Evolutionary conservation across 1,140 invertebrate species (phyloP).

Genomic region (Telenomus remus): DNA sequence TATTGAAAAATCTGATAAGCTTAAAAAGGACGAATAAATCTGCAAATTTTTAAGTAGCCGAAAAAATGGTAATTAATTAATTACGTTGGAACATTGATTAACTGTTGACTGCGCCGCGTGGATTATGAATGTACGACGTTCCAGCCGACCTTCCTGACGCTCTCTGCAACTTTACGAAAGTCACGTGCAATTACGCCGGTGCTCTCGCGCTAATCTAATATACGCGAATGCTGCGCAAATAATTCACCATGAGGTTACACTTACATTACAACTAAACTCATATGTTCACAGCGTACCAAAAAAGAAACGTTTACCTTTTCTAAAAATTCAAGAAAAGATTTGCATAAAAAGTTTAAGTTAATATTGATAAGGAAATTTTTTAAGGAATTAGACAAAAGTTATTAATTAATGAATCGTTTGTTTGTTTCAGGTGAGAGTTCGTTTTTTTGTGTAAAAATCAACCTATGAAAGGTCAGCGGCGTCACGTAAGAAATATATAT

Average conservation of each 20-base stretch:
- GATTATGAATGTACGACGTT: constrained; percentile 29
- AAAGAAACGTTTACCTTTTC: too few relatives aligned
- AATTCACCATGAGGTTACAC: constrained; percentile 30
- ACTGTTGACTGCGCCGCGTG: constrained; percentile 30
- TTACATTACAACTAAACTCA: constrained; percentile 22
- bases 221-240: constrained; percentile 17
- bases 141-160: constrained; percentile 33
- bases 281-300: too few relatives aligned
- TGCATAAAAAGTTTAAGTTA: too few relatives aligned
- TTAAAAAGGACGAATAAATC: too few relatives aligned
- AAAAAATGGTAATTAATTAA: constrained; percentile 25
- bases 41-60: constrained; percentile 1
- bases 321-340: too few relatives aligned
- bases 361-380: too few relatives aligned
- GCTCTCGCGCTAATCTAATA: constrained; percentile 19
- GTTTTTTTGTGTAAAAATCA: too few relatives aligned
- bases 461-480: background rate
- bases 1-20: too few relatives aligned
- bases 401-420: background rate
- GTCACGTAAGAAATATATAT: background rate
- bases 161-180: constrained; percentile 46
- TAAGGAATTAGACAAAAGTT: too few relatives aligned
- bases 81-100: constrained; percentile 43
- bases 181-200: constrained; percentile 45
- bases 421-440: background rate